Base-by-base conservation (phyloP, 2,888 invertebrate genomes). In the Phyllotreta striolata region DNA sequence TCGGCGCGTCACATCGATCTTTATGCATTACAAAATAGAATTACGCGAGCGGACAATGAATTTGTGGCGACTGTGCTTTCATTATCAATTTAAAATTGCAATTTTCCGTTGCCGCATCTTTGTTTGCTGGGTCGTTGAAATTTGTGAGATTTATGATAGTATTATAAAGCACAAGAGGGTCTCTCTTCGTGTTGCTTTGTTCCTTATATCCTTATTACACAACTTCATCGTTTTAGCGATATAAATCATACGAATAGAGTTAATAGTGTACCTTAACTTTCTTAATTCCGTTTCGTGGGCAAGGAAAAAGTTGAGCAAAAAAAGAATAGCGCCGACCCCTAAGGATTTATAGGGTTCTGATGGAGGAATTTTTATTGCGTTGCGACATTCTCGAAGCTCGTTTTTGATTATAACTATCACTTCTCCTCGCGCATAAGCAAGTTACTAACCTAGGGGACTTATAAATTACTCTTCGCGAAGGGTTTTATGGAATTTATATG, bases 91-190 rank as follows among this genome's bases (percentile, higher is more conserved):
- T 64, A 62, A 68, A 64, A 68, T 59, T 62, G 64, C 54, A 62
- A 55, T 66, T 59, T 64, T 55, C 54, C 41, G 52, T 52, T 55
- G 55, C 55, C 64, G 55, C 62, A 60, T 58, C 59, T 66, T 62
- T 64, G 66, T 68, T 62, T 66, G 57, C 60, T 40, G 52, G 62
- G 59, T 66, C 62, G 66, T 66, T 64, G 63, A 66, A 68, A 64
- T 57, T 66, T 64, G 55, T 52, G 57, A 66, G 66, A 63, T 66
- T 68, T 68, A 68, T 68, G 46, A 51, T 44, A 52, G 57, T 56
- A 55, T 64, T 58, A 64, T 54, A 62, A 52, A 55, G 63, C 64
- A 60, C 62, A 51, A 55, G 59, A 62, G 66, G 62, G 43, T 41
- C 51, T 57, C 63, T 56, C 51, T 39, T 41, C 56, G 54, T 44